phyloP scores from a whole-genome alignment of 37 sponge, comb jelly and placozoan species.

The Geodia barretti region DNA sequence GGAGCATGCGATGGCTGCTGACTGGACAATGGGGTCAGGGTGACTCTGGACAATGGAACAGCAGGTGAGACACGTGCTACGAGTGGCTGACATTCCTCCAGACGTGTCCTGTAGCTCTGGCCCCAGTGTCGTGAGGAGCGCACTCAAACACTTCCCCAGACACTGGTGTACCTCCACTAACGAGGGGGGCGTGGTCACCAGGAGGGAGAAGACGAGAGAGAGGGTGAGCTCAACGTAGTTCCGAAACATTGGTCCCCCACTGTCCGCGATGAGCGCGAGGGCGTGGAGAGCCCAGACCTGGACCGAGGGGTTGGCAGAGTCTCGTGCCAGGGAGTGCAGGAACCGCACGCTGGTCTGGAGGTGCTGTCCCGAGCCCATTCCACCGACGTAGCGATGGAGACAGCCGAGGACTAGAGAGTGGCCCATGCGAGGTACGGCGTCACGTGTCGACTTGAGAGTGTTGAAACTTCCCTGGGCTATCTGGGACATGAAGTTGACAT shows the following conservation, averaged over 20 bases:
- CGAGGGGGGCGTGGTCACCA: conserved; percentile 64
- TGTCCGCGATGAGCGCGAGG: conserved; percentile 87
- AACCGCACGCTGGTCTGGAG: conserved; percentile 77
- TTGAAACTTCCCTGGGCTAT: conserved; percentile 87
- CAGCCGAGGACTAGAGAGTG: conserved; percentile 93
- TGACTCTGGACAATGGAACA: conserved; percentile 76
- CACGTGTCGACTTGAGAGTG: conserved; percentile 65
- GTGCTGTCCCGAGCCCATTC: conserved; percentile 94
- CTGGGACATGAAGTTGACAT: conserved; percentile 75
- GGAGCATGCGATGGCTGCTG: conserved; percentile 82
- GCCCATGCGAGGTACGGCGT: conserved; percentile 77
- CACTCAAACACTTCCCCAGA: conserved; percentile 89
- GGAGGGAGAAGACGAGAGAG: conserved; percentile 70
- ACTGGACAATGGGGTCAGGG: conserved; percentile 86
- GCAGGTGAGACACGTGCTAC: conserved; percentile 59
- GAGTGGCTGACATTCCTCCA: conserved; percentile 37
- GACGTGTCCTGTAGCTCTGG: conserved; percentile 92
- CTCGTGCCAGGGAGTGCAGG: conserved; percentile 79
- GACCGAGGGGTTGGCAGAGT: conserved; percentile 37
- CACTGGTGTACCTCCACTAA: conserved; percentile 83
- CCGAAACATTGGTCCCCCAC: conserved; percentile 97
- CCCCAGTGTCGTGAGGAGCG: conserved; percentile 94
- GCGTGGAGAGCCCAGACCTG: conserved; percentile 97
- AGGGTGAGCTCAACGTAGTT: conserved; percentile 86
- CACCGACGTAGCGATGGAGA: conserved; percentile 94